A percentile compares a stretch with the other conserved stretches of the same genome.
These are phyloP conservation scores for Allobates femoralis DNA, from an alignment of 2,797 vertebrate genomes.

Conservation along the genomic window DNA sequence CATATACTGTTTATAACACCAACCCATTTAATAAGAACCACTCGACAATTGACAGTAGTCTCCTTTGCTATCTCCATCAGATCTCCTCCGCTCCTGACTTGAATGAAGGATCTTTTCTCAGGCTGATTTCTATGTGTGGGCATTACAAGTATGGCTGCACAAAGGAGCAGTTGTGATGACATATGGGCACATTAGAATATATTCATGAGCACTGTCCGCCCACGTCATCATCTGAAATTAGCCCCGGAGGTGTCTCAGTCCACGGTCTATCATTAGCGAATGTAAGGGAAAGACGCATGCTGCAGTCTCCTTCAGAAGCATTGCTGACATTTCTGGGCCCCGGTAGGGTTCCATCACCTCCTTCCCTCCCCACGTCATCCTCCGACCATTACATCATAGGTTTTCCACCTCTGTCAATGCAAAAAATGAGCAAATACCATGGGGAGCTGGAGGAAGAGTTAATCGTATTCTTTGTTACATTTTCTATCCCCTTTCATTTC, in stretches of 20 bases:
- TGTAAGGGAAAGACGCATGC: background rate
- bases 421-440: background rate
- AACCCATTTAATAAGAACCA: no score
- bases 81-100: background rate
- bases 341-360: no score
- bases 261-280: background rate
- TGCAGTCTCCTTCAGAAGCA: background rate
- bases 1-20: background rate
- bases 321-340: no score
- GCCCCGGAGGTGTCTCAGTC: background rate
- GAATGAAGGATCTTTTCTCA: background rate
- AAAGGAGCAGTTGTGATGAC: conserved; percentile 23
- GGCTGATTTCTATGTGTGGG: background rate
- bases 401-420: background rate
- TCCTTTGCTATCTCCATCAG: background rate
- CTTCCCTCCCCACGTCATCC: background rate
- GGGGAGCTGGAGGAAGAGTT: background rate
- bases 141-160: background rate
- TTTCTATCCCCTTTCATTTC: background rate
- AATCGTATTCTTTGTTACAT: background rate
- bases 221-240: conserved; percentile 39
- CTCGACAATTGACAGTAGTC: background rate
- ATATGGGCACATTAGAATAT: conserved; percentile 43
- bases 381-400: background rate
- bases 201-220: conserved; percentile 25